Evolutionary conservation across 2,888 invertebrate genomes (phyloP).

Genomic region (Sphaerophoria taeniata): DNA sequence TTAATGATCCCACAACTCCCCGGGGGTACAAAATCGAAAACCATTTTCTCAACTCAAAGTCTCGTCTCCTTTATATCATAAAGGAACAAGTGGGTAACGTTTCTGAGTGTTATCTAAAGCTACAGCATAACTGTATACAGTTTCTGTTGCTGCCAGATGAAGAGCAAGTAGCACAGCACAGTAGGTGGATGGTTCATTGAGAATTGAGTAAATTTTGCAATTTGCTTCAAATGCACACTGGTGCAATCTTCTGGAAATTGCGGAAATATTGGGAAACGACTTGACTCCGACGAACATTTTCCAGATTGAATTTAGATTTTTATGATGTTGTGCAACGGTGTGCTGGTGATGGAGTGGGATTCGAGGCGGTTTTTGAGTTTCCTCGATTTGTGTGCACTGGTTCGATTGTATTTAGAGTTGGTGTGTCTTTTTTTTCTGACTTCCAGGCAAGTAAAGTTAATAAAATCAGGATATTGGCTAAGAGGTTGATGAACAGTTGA

Average conservation of each 20-base stretch:
- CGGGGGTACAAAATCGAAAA: constrained; percentile 15
- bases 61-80: constrained; percentile 8
- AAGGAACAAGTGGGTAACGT: background rate
- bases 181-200: too few species aligned
- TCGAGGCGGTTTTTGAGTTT: constrained; percentile 32
- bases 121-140: too few species aligned
- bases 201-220: constrained; percentile 36
- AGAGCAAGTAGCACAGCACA: background rate
- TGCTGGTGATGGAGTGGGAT: background rate
- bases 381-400: constrained; percentile 28
- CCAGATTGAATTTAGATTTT: constrained; percentile 60
- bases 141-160: background rate
- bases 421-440: background rate
- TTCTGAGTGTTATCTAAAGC: too few species aligned
- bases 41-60: constrained; percentile 30
- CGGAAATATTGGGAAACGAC: constrained; percentile 62
- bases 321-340: constrained; percentile 33
- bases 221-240: constrained; percentile 62
- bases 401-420: background rate
- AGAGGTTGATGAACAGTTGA: constrained; percentile 18
- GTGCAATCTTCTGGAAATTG: constrained; percentile 62
- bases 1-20: constrained; percentile 19
- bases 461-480: constrained; percentile 14
- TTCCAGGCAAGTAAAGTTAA: background rate
- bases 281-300: constrained; percentile 24